Conservation (phyloP, 2,888 invertebrate genomes). For the Chalcis sispes region DNA sequence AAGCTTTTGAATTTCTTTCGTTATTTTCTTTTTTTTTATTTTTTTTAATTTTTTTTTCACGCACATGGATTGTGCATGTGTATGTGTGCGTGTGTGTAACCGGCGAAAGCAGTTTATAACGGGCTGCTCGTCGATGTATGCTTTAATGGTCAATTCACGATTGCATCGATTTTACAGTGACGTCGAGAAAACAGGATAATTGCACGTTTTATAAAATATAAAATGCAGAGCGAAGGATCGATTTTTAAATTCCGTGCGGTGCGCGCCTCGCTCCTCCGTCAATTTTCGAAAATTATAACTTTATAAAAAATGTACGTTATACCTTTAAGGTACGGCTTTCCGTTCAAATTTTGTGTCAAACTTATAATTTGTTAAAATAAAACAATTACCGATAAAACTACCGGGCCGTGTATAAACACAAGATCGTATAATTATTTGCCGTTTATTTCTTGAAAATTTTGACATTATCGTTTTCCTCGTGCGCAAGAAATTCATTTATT, state of each 20-base stretch:
- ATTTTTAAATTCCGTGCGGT: constrained; percentile 40
- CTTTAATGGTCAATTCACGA: constrained; percentile 52
- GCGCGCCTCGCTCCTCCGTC: constrained; percentile 25
- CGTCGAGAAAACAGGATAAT: constrained; percentile 53
- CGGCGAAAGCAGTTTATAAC: constrained; percentile 45
- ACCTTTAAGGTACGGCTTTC: neutral
- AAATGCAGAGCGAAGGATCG: constrained; percentile 46
- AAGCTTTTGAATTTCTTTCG: constrained; percentile 31
- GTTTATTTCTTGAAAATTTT: no score
- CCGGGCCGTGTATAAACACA: neutral
- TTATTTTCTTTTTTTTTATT: constrained; percentile 7
- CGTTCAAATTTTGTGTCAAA: constrained; percentile 12
- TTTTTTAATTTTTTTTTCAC: no score
- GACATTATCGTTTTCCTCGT: no score
- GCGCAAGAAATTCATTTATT: no score
- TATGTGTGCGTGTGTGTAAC: constrained; percentile 3
- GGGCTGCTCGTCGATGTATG: constrained; percentile 51
- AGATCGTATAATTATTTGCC: no score
- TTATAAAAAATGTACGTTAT: constrained; percentile 6
- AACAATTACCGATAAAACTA: neutral
- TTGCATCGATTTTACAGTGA: constrained; percentile 48
- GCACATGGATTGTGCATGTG: no score
- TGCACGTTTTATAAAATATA: constrained; percentile 50
- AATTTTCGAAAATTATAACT: constrained; percentile 42
- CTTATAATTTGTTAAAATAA: neutral